Base-by-base conservation (phyloP, 2,797 vertebrate genomes). In the Limnodromus scolopaceus region DNA sequence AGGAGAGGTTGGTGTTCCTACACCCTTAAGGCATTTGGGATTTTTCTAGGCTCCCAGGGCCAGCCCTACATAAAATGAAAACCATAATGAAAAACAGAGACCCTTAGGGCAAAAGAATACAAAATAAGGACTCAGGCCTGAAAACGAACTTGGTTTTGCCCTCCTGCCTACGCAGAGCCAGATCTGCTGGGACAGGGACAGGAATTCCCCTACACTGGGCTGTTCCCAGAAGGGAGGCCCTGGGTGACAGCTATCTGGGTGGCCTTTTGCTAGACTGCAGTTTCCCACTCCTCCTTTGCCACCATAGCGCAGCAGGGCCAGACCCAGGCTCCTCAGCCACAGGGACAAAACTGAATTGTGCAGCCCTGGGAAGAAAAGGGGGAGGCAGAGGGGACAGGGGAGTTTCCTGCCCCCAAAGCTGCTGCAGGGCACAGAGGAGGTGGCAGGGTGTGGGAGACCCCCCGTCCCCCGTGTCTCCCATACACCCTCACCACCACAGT, bases 391-490 rank as follows among this genome's bases (percentile, higher is more conserved):
- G 20, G 23, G 20, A n/a, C 28, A 16, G 28, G 0, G 0, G 6
- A 5, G 2, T 30, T 69, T 43, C 46, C 41, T 27, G 28, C 25
- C 39, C 48, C 32, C 1, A 1, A 27, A 71, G 55, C 16, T 28
- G 25, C 13, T n/a, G 53, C 5, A 13, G 20, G n/a, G 27, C 77
- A 64, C 11, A 46, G 51, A 22, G 23, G 7, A 28, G 20, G 54
- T 27, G 61, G 5, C 32, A 25, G 57, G 27, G 53, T 58, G 24
- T 25, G 28, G 34, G 32, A 27, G 8, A 38, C 16, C 41, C 23
- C 32, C 0, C 0, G 0, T 10, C 7, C 28, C 16, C 25, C 23
- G 6, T 34, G 51, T 16, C 16, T 7, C 34, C 20, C 23, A 4
- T 16, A 5, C 7, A 14, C n/a, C 19, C 34, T 11, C 18, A 41